Percentiles rank a stretch among this genome's conserved stretches.
These are phyloP conservation scores for Elanus axillaris DNA, from an alignment of 2,113 vertebrate species.

Conservation along the genomic window DNA sequence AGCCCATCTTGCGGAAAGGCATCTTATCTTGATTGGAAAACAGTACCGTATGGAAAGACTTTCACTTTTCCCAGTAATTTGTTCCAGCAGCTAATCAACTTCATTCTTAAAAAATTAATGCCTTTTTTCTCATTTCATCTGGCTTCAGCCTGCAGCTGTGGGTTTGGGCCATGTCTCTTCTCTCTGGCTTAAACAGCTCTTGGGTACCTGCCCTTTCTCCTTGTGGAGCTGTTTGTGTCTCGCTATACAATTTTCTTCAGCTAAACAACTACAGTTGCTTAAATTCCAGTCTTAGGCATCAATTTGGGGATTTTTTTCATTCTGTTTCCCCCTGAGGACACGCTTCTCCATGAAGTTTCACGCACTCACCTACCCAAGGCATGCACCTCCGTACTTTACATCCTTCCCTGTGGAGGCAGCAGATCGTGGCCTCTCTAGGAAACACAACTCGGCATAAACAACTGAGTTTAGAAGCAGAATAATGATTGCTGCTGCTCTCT, in stretches of 20 bases:
- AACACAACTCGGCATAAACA: not conserved
- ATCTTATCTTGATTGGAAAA: not conserved
- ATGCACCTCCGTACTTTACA: accelerated
- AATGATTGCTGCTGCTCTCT: not conserved
- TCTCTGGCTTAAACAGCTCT: not conserved
- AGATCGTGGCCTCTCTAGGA: not conserved
- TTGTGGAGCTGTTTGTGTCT: not conserved
- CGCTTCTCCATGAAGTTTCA: not conserved
- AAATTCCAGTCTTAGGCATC: not conserved
- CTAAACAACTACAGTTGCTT: not conserved
- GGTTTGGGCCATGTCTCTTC: not conserved
- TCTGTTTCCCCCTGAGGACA: not conserved
- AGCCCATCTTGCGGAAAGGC: not conserved
- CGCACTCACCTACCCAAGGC: not conserved
- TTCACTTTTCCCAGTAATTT: not conserved
- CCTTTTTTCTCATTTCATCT: constrained; percentile 17
- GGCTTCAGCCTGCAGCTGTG: constrained; percentile 30
- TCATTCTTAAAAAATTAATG: constrained; percentile 15
- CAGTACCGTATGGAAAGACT: not conserved
- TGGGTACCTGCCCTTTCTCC: not conserved
- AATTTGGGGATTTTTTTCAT: not conserved
- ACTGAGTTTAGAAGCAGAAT: not conserved
- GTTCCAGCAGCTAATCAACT: constrained; percentile 47
- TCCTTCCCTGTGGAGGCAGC: accelerated
- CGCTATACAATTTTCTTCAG: not conserved